phyloP scores from a whole-genome alignment of 2,797 vertebrate species.

The Echiichthys vipera region DNA sequence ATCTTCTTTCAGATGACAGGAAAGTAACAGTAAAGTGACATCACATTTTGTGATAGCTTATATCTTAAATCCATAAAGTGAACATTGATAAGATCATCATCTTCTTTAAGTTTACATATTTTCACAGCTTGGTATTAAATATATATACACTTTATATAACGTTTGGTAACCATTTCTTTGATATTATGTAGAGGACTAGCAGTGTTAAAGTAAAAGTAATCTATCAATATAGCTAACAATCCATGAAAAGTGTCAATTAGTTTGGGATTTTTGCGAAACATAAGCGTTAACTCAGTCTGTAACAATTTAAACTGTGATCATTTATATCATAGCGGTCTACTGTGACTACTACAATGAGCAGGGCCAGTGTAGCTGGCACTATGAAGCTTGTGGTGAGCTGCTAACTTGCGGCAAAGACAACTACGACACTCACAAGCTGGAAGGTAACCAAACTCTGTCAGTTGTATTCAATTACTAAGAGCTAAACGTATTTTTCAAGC shows the following conservation, averaged over 20 bases:
- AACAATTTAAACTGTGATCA: neutral
- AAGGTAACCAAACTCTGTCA: slow-evolving; percentile 79
- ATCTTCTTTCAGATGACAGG: neutral
- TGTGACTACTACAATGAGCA: slow-evolving; percentile 89
- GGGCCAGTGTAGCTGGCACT: slow-evolving; percentile 86
- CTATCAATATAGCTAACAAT: neutral
- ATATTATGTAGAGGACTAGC: neutral
- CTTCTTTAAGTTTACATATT: neutral
- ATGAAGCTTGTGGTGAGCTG: slow-evolving; percentile 84
- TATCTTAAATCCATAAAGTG: neutral
- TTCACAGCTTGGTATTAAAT: too few species aligned
- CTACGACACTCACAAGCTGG: slow-evolving; percentile 80
- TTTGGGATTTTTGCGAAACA: neutral
- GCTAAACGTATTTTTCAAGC: neutral
- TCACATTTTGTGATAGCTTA: neutral
- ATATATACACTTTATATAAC: neutral
- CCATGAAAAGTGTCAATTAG: neutral
- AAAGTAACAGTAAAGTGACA: neutral
- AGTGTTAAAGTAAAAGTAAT: neutral
- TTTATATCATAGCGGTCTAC: slow-evolving; percentile 83
- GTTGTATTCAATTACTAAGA: neutral
- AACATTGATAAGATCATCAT: neutral
- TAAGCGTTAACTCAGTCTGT: neutral
- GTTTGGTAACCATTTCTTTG: neutral
- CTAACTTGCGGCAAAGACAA: slow-evolving; percentile 81